Conservation (phyloP, 2,113 vertebrate genomes). For the Ictalurus furcatus region DNA sequence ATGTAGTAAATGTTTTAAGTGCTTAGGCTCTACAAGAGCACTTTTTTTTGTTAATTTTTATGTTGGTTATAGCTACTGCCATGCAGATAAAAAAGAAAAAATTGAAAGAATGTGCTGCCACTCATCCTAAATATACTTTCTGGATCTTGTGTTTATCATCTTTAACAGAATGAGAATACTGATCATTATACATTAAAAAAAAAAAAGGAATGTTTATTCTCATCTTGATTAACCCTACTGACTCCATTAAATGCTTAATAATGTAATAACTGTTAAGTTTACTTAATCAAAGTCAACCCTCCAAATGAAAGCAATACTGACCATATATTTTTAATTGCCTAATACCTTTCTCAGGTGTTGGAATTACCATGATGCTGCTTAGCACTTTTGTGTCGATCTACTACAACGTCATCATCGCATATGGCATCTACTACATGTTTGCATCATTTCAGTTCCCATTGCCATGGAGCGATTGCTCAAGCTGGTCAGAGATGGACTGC, state of each 20-base stretch:
- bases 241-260: not conserved
- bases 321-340: not conserved
- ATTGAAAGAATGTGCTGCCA: not conserved
- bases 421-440: constrained; percentile 92
- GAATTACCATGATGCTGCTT: constrained; percentile 85
- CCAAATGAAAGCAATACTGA: not conserved
- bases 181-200: not conserved
- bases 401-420: constrained; percentile 91
- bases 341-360: constrained; percentile 78
- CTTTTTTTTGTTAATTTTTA: not conserved
- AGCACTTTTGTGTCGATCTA: constrained; percentile 83
- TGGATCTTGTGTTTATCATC: not conserved
- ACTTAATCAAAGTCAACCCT: not conserved
- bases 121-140: not conserved
- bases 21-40: not conserved
- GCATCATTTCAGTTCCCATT: constrained; percentile 88
- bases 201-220: not conserved
- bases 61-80: not conserved
- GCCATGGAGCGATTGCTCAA: constrained; percentile 81
- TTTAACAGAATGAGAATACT: not conserved
- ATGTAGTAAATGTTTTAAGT: not conserved
- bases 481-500: constrained; percentile 77
- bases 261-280: not conserved
- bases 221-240: not conserved
- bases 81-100: not conserved